These are phyloP conservation scores for Uria aalge DNA, from an alignment of 2,113 vertebrate species.

Conservation along the genomic window DNA sequence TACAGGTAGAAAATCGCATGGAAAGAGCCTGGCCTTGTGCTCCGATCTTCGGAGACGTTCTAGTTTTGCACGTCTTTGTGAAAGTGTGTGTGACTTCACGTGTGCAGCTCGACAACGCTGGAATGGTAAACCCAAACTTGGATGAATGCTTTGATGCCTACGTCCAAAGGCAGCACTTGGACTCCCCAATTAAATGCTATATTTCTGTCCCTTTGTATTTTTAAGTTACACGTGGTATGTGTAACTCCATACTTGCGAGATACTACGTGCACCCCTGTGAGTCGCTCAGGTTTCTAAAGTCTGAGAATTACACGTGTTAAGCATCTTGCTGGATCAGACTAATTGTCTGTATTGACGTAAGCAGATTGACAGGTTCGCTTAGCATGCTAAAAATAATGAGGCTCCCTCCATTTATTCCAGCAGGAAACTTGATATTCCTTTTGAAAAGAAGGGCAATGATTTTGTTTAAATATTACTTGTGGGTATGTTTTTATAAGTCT, in stretches of 20 bases:
- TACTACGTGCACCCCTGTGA: background rate
- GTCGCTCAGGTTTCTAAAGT: background rate
- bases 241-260: background rate
- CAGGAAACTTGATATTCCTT: constrained; percentile 10
- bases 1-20: background rate
- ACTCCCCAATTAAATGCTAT: background rate
- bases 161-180: background rate
- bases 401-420: constrained; percentile 9
- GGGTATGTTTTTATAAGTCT: background rate
- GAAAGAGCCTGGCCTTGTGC: background rate
- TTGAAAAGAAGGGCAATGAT: background rate
- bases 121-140: background rate
- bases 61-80: background rate
- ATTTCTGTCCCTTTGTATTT: background rate
- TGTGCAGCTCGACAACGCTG: background rate
- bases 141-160: background rate
- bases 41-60: fast-evolving
- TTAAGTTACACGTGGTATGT: background rate
- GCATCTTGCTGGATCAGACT: constrained; percentile 10
- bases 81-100: background rate
- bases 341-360: background rate
- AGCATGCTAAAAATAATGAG: constrained; percentile 17
- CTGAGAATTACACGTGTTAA: constrained; percentile 3
- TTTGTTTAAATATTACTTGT: constrained; percentile 24
- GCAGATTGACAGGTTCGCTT: background rate